Conservation (phyloP, 2,888 invertebrate species). For the Leptothorax acervorum region DNA sequence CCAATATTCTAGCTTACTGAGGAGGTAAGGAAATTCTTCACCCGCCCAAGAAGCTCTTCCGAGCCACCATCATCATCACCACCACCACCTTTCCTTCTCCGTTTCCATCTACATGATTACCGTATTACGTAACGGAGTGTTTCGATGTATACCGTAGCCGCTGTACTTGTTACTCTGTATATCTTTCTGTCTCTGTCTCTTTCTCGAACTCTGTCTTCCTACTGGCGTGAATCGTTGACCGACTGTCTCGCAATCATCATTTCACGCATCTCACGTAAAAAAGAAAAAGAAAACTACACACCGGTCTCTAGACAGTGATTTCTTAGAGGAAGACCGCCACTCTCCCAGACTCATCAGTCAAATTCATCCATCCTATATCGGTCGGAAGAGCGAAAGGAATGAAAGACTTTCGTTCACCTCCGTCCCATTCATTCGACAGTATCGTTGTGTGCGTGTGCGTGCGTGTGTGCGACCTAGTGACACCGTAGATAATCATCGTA, state of each 20-base stretch:
- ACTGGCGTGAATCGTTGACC: slow-evolving; percentile 74
- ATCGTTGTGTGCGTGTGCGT: slow-evolving; percentile 60
- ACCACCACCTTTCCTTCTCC: slow-evolving; percentile 71
- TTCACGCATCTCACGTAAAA: slow-evolving; percentile 59
- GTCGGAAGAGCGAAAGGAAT: slow-evolving; percentile 45
- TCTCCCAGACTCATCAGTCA: slow-evolving; percentile 6
- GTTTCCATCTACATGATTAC: slow-evolving; percentile 80
- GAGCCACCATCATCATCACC: slow-evolving; percentile 77
- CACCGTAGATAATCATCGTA: slow-evolving; percentile 64
- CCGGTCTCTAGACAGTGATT: slow-evolving; percentile 29
- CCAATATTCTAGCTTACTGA: slow-evolving; percentile 85
- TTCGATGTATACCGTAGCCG: slow-evolving; percentile 79
- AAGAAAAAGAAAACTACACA: neutral
- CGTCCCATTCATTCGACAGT: slow-evolving; percentile 48
- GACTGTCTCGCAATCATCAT: slow-evolving; percentile 70
- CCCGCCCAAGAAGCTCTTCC: slow-evolving; percentile 84
- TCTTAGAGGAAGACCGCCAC: slow-evolving; percentile 27
- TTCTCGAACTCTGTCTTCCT: slow-evolving; percentile 64
- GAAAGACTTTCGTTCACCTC: slow-evolving; percentile 42
- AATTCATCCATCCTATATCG: slow-evolving; percentile 16
- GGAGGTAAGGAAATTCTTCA: slow-evolving; percentile 85
- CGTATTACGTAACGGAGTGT: slow-evolving; percentile 80
- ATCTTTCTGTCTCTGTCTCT: slow-evolving; percentile 59
- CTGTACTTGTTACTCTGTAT: slow-evolving; percentile 71
- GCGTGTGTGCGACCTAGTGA: slow-evolving; percentile 64